Base-by-base conservation (phyloP, 2,797 vertebrate species). In the Crypturellus tataupa region DNA sequence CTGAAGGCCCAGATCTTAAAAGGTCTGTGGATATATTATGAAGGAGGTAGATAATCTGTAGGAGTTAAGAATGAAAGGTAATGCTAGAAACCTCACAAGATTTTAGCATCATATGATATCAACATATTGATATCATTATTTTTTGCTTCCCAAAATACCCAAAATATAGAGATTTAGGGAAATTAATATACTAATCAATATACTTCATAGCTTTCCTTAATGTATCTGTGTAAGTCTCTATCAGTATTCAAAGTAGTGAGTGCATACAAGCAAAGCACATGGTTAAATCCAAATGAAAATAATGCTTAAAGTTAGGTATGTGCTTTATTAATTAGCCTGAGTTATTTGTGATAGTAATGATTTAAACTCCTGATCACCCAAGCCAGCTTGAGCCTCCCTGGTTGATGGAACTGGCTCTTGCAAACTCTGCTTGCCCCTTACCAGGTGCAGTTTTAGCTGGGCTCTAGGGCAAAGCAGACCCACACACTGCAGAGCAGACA, bases 111-210 rank as follows among this genome's bases (percentile, higher is more conserved):
- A 33, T 62, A 65, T 55, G 46, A 10, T 33, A 29, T 15, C 33
- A 80, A 15, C 5, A 80, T 1, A 20, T 55, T 29, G 37, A 68
- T 62, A 37, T 69, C 68, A 68, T 63, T 51, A 59, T 51, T 51
- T 24, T 16, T 18, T n/a, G 2, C 1, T 67, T 17, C 12, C 2
- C 2, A 25, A 75, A 90, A 20, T 6, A n/a, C 0, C 0, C 17
- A 35, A 62, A 59, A 25, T 2, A 0, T 17, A 46, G 6, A 60
- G 29, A n/a, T 33, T 62, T 64, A 71, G 11, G 35, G 12, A 78
- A 75, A 83, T 1, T 62, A 49, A 39, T 10, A 8, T 2, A 31
- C 47, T 37, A 21, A 55, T 55, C 6, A 39, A 39, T 39, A 39
- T 72, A 11, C 1, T 64, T 5, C 33, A n/a, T n/a, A 10, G 2